A percentile compares a stretch with the other conserved stretches of the same genome.
These are phyloP conservation scores for Aporophyla lueneburgensis DNA, from an alignment of 2,888 invertebrate genomes.

Conservation along the genomic window DNA sequence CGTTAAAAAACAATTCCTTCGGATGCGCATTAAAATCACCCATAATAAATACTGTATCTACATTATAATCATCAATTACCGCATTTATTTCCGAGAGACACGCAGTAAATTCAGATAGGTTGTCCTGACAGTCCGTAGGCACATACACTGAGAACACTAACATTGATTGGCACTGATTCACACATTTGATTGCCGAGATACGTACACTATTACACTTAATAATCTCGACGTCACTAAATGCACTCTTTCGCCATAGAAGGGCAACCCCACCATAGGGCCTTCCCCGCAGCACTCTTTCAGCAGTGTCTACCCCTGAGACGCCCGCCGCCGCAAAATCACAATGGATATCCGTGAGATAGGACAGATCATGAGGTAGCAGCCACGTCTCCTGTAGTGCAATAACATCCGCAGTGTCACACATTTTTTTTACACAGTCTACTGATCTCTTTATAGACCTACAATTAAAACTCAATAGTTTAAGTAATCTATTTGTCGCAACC, in stretches of 20 bases:
- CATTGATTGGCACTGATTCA: too few species aligned
- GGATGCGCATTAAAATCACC: neutral
- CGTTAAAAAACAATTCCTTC: neutral
- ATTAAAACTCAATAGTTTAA: conserved; percentile 10
- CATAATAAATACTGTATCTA: neutral
- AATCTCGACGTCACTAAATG: neutral
- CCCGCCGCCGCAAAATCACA: conserved; percentile 3
- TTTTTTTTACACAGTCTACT: too few species aligned
- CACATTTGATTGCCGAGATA: too few species aligned
- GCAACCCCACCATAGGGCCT: conserved; percentile 10
- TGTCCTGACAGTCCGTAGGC: neutral
- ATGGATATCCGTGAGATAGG: neutral
- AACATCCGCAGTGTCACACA: conserved; percentile 5
- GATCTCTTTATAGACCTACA: conserved; percentile 7
- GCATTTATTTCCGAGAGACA: conserved; percentile 1
- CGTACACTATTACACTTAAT: too few species aligned
- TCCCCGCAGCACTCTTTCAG: neutral
- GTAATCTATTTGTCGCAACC: neutral
- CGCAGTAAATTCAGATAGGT: neutral
- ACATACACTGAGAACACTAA: too few species aligned
- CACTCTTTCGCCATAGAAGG: conserved; percentile 7
- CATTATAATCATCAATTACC: neutral
- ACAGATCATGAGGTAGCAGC: conserved; percentile 5
- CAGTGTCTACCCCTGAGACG: neutral
- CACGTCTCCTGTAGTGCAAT: neutral